phyloP scores from a whole-genome alignment of 2,888 invertebrate genomes.

The Hirtodrosophila duncani region DNA sequence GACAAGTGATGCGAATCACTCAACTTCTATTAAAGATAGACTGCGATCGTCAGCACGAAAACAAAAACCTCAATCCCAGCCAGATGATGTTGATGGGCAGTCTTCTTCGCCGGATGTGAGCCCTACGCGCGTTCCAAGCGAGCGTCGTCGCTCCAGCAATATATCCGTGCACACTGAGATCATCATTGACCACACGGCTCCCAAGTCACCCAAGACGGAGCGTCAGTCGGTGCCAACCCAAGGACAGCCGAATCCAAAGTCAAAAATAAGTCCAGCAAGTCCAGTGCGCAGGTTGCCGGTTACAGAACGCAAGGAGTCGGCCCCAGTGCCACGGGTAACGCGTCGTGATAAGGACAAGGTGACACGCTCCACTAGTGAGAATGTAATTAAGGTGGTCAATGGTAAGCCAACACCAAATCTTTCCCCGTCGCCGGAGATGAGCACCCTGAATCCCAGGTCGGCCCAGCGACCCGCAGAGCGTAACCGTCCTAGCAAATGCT shows the following conservation, averaged over 20 bases:
- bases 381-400: conserved; percentile 79
- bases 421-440: conserved; percentile 61
- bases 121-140: conserved; percentile 55
- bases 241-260: conserved; percentile 2
- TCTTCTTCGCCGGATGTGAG: conserved; percentile 69
- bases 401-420: conserved; percentile 50
- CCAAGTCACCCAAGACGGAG: conserved; percentile 51
- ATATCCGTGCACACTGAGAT: conserved; percentile 74
- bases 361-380: conserved; percentile 81
- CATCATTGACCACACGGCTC: conserved; percentile 71
- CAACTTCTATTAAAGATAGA: conserved; percentile 63
- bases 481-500: conserved; percentile 77
- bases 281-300: conserved; percentile 74
- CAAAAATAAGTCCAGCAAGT: conserved; percentile 27
- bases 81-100: conserved; percentile 56
- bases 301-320: conserved; percentile 77
- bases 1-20: conserved; percentile 22
- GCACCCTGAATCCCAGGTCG: conserved; percentile 41
- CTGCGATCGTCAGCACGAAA: conserved; percentile 68
- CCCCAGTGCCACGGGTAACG: conserved; percentile 78
- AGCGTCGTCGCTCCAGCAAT: conserved; percentile 74
- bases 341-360: conserved; percentile 79
- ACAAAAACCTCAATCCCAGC: conserved; percentile 38
- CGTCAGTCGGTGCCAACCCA: conserved; percentile 21
- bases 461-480: conserved; percentile 47